Conservation (phyloP, 2,113 vertebrate species). For the Etheostoma spectabile region DNA sequence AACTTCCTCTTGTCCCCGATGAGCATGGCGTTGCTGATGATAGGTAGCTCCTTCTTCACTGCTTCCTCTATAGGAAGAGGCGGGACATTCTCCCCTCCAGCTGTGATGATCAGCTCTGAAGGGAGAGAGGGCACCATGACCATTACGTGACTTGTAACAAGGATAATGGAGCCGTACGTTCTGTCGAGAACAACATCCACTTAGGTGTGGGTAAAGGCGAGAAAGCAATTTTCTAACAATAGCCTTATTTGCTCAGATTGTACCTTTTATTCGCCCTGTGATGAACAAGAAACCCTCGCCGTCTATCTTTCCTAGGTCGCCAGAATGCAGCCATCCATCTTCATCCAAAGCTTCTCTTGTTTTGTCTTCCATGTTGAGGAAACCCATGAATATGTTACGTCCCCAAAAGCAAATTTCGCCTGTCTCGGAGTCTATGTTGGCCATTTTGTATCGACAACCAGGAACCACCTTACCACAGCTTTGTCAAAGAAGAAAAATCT, state of each 20-base stretch:
- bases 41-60: conserved; percentile 88
- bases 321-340: conserved; percentile 91
- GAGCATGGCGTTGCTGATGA: conserved; percentile 89
- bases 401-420: conserved; percentile 94
- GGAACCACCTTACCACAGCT: conserved; percentile 88
- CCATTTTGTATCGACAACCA: conserved; percentile 87
- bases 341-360: conserved; percentile 87
- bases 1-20: conserved; percentile 91
- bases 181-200: neutral
- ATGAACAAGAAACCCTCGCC: conserved; percentile 90
- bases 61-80: conserved; percentile 89
- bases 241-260: neutral
- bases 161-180: neutral
- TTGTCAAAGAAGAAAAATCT: neutral
- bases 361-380: conserved; percentile 91
- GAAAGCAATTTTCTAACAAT: neutral
- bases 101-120: conserved; percentile 90
- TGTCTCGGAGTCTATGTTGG: conserved; percentile 80
- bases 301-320: conserved; percentile 87
- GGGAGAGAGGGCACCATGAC: conserved; percentile 31
- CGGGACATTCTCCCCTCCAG: conserved; percentile 90
- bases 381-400: conserved; percentile 92
- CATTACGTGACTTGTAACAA: conserved; percentile 10
- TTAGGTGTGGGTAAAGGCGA: conserved; percentile 5
- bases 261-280: conserved; percentile 92